Percentiles rank a stretch among this genome's conserved stretches.
phyloP scores from a whole-genome alignment of 2,797 vertebrate genomes.

The Myiotriccus ornatus region DNA sequence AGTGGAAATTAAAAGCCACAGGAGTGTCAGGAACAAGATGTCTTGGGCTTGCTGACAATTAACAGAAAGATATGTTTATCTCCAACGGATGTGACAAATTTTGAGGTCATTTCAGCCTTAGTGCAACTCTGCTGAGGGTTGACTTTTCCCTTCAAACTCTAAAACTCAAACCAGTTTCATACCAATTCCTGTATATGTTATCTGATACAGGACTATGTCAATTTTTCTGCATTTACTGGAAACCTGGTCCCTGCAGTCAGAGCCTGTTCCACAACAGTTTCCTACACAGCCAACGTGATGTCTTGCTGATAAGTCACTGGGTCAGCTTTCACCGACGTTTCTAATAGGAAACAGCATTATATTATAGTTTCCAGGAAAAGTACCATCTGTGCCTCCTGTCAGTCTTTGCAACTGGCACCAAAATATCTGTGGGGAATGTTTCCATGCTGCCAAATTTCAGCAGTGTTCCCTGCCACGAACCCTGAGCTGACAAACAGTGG shows the following conservation, averaged over 20 bases:
- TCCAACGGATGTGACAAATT: neutral
- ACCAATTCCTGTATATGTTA: neutral
- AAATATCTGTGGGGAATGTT: neutral
- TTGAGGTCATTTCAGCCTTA: neutral
- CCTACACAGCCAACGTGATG: neutral
- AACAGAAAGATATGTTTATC: neutral
- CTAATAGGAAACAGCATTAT: constrained; percentile 24
- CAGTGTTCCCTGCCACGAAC: neutral
- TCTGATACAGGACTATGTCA: neutral
- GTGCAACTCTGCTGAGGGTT: neutral
- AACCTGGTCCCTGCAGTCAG: neutral
- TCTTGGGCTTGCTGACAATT: neutral
- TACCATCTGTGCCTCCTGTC: constrained; percentile 46
- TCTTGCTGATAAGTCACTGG: neutral
- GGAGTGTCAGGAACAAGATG: neutral
- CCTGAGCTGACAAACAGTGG: neutral
- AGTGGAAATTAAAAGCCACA: neutral
- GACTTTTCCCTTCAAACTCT: neutral
- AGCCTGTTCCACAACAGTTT: constrained; percentile 14
- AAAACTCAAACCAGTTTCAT: neutral
- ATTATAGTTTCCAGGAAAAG: constrained; percentile 45
- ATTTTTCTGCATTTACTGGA: constrained; percentile 39
- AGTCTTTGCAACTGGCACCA: constrained; percentile 31
- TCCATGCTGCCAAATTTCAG: neutral
- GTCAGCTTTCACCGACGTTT: neutral